Percentiles rank a stretch among this genome's conserved stretches.
phyloP scores from a whole-genome alignment of 1,140 invertebrate species.

The Formica exsecta region DNA sequence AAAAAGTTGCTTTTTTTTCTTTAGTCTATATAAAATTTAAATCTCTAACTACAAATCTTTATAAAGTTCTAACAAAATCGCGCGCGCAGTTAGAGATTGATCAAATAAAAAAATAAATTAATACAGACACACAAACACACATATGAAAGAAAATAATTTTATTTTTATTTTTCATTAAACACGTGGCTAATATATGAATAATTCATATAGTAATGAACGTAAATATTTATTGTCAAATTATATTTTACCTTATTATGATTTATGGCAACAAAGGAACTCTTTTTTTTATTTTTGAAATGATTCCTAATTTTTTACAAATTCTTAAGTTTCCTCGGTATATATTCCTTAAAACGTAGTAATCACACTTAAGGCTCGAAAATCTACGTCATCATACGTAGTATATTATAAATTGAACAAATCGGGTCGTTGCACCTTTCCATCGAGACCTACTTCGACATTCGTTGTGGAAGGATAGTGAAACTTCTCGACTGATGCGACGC shows the following conservation, averaged over 20 bases:
- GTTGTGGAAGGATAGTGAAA: conserved; percentile 51
- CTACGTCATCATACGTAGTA: background rate
- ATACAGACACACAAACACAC: no score
- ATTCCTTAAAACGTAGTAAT: background rate
- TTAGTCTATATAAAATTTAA: background rate
- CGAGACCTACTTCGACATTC: conserved; percentile 27
- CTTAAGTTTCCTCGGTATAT: background rate
- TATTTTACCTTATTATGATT: background rate
- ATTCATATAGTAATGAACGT: background rate
- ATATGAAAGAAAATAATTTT: no score
- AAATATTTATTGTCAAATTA: background rate
- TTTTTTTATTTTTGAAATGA: background rate
- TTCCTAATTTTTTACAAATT: background rate
- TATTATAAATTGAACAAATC: conserved; percentile 11
- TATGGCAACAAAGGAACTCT: background rate
- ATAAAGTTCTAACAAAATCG: background rate
- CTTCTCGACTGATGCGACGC: background rate
- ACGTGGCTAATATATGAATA: background rate
- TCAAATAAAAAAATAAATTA: no score
- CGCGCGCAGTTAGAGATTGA: background rate
- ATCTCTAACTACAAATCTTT: background rate
- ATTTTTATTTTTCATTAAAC: no score
- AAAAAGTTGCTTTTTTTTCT: background rate
- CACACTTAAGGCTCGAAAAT: background rate
- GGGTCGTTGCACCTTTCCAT: conserved; percentile 33